Percentiles rank a stretch among this genome's conserved stretches.
These are phyloP conservation scores for Zonotrichia albicollis DNA, from an alignment of 2,797 vertebrate species.

Conservation along the genomic window DNA sequence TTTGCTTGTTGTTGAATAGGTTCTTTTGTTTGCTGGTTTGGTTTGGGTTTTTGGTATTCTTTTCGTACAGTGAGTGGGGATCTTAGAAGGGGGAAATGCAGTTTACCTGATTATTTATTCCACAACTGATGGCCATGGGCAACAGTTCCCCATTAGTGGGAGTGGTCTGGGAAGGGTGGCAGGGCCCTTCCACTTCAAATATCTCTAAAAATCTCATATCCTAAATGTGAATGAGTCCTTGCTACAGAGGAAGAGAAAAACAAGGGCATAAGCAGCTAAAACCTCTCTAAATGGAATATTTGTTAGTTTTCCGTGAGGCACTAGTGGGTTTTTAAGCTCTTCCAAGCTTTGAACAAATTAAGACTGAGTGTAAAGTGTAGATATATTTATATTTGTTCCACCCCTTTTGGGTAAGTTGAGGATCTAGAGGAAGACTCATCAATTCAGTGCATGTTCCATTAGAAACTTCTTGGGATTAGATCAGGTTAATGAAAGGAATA, in stretches of 20 bases:
- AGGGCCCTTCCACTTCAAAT: neutral
- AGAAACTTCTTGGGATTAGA: slow-evolving; percentile 56
- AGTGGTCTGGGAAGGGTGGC: neutral
- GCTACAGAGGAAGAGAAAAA: neutral
- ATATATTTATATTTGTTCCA: slow-evolving; percentile 44
- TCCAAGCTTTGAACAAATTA: slow-evolving; percentile 55
- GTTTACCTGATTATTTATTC: neutral
- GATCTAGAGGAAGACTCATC: slow-evolving; percentile 2
- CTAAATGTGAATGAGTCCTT: neutral
- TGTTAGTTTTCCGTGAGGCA: slow-evolving; percentile 42
- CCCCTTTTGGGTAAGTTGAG: slow-evolving; percentile 16
- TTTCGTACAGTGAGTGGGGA: neutral
- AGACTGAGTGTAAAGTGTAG: slow-evolving; percentile 28
- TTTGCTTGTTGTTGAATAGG: neutral
- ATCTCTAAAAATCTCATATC: neutral
- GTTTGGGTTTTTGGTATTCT: neutral
- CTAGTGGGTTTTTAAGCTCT: slow-evolving; percentile 53
- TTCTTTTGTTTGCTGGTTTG: neutral
- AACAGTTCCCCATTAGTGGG: neutral
- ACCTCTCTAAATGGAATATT: slow-evolving; percentile 49
- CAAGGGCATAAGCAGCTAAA: neutral
- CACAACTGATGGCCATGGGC: neutral
- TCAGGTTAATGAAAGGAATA: slow-evolving; percentile 70
- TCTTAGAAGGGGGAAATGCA: neutral
- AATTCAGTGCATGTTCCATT: slow-evolving; percentile 33